phyloP scores from a whole-genome alignment of 1,140 invertebrate species.

The Riptortus pedestris region DNA sequence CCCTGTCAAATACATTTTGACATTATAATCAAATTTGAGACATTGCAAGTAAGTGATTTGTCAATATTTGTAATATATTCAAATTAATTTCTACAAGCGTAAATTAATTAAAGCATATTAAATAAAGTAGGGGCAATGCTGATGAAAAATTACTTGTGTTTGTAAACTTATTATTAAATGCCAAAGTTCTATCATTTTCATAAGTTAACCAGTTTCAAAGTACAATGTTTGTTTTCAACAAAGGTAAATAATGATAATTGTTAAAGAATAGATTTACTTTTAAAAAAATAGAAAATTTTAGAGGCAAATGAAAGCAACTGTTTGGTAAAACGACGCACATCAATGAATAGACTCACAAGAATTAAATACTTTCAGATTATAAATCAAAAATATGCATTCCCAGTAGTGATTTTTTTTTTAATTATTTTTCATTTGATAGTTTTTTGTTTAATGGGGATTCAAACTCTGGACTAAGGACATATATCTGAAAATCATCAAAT shows the following conservation, averaged over 20 bases:
- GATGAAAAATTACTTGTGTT: not conserved
- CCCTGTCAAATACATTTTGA: conserved; percentile 82
- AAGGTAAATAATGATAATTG: no score
- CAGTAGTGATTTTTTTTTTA: no score
- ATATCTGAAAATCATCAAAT: no score
- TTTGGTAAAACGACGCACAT: no score
- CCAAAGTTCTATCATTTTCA: not conserved
- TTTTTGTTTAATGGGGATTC: no score
- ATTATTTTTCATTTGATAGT: no score
- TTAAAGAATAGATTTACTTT: not conserved
- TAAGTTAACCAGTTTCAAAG: not conserved
- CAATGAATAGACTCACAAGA: no score
- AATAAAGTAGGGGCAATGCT: not conserved
- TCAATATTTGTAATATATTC: not conserved
- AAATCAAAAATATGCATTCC: no score
- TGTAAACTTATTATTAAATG: not conserved
- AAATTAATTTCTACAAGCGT: not conserved
- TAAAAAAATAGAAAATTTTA: not conserved
- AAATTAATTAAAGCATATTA: not conserved
- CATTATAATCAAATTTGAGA: conserved; percentile 81
- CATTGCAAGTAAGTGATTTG: conserved; percentile 47
- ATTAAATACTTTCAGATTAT: no score
- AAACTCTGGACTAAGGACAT: no score
- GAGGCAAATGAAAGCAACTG: no score
- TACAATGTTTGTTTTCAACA: not conserved